These are phyloP conservation scores for Halichondria panicea DNA, from an alignment of 37 sponge, comb jelly and placozoan species.

Conservation along the genomic window DNA sequence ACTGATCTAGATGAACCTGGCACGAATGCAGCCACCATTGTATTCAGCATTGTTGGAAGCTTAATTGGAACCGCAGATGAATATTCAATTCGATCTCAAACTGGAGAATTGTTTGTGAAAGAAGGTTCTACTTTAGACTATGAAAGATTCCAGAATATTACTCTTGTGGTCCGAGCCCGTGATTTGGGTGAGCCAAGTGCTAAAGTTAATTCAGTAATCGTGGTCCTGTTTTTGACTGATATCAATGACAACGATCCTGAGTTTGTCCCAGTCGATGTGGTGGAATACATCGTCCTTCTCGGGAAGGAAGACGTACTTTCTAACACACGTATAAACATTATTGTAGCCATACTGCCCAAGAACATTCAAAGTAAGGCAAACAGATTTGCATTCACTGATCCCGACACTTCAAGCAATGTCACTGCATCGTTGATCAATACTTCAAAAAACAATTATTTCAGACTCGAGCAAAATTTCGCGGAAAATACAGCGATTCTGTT, in stretches of 20 bases:
- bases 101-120: conserved; percentile 24
- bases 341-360: background rate
- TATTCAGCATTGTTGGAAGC: conserved; percentile 5
- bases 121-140: conserved; percentile 27
- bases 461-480: too few species aligned
- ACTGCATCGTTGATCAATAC: too few species aligned
- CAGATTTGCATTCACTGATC: conserved; percentile 16
- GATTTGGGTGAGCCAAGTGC: conserved; percentile 54
- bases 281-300: conserved; percentile 9
- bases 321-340: conserved; percentile 8
- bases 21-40: conserved; percentile 12
- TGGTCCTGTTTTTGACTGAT: conserved; percentile 30
- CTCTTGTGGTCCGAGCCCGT: conserved; percentile 34
- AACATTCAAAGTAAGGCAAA: conserved; percentile 5
- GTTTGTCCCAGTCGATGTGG: conserved; percentile 33
- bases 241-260: conserved; percentile 45
- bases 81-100: background rate
- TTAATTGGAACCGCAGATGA: background rate
- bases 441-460: too few species aligned
- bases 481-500: background rate
- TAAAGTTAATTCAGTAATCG: background rate
- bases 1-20: conserved; percentile 39
- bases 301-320: background rate
- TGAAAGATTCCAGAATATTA: conserved; percentile 12
- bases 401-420: conserved; percentile 14